Percentiles rank a stretch among this genome's conserved stretches.
Evolutionary conservation across 2,797 vertebrate species (phyloP).

Genomic region (Brachyalestes nurse): DNA sequence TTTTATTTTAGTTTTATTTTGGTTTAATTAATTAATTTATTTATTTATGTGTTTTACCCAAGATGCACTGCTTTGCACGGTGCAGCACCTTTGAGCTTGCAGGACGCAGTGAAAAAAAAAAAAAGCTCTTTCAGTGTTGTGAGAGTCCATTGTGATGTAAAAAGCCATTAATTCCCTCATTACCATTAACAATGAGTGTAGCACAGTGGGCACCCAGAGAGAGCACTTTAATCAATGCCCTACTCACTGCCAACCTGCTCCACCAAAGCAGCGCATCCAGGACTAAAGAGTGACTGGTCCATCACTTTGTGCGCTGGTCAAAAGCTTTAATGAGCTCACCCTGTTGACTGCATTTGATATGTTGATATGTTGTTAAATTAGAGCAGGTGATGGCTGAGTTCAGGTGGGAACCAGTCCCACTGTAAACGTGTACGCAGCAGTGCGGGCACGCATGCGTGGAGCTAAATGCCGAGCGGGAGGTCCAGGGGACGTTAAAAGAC

Average conservation of each 20-base stretch:
- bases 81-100: constrained; percentile 51
- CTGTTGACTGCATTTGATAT: constrained; percentile 51
- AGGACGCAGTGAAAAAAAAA: constrained; percentile 21
- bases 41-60: constrained; percentile 39
- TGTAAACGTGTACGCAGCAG: constrained; percentile 13
- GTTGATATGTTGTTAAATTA: constrained; percentile 47
- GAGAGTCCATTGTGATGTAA: constrained; percentile 64
- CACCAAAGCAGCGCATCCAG: constrained; percentile 32
- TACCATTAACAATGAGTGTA: constrained; percentile 64
- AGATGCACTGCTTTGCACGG: constrained; percentile 33
- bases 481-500: constrained; percentile 43
- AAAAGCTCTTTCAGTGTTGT: constrained; percentile 41
- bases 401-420: constrained; percentile 24
- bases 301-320: constrained; percentile 46
- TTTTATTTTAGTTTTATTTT: constrained; percentile 6
- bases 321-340: constrained; percentile 56
- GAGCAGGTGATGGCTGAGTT: background rate
- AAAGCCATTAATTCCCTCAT: constrained; percentile 66
- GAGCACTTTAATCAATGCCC: constrained; percentile 63
- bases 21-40: constrained; percentile 12
- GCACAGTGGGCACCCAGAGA: constrained; percentile 57
- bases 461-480: constrained; percentile 46
- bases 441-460: background rate
- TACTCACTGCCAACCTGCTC: constrained; percentile 54
- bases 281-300: constrained; percentile 43